Evolutionary conservation across 2,888 invertebrate species (phyloP).

Genomic region (Pandemis cinnamomeana): DNA sequence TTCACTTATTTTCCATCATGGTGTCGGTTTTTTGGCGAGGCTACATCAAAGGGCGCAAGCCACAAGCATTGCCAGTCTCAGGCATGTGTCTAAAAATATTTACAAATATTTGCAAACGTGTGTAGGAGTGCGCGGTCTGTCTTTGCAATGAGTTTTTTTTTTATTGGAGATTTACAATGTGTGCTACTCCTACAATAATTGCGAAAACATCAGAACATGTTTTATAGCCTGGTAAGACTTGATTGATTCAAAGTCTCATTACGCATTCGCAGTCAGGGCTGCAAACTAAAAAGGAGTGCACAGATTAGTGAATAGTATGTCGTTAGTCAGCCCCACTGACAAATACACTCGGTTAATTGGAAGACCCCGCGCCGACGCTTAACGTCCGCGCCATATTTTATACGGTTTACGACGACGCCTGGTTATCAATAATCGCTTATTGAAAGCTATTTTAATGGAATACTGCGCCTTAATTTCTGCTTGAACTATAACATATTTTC

Average conservation of each 20-base stretch:
- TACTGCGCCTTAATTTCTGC: constrained; percentile 34
- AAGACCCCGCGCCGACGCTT: constrained; percentile 57
- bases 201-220: background rate
- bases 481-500: constrained; percentile 14
- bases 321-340: constrained; percentile 67
- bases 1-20: too few species aligned
- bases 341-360: constrained; percentile 74
- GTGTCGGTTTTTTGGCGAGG: too few species aligned
- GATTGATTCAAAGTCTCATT: constrained; percentile 7
- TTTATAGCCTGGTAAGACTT: background rate
- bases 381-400: constrained; percentile 69
- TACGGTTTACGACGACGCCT: constrained; percentile 66
- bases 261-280: constrained; percentile 18
- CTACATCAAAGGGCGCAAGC: too few species aligned
- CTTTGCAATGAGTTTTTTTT: too few species aligned
- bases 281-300: constrained; percentile 30
- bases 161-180: too few species aligned
- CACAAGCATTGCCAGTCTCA: too few species aligned
- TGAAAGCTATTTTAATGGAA: constrained; percentile 59
- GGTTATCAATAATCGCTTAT: constrained; percentile 70
- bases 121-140: too few species aligned
- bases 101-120: too few species aligned
- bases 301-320: constrained; percentile 54
- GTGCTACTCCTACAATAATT: background rate
- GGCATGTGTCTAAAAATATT: too few species aligned